Evolutionary conservation across 2,113 vertebrate species (phyloP), one percentile per base, ranked within the genome.

Genomic region (Turnix velox): DNA sequence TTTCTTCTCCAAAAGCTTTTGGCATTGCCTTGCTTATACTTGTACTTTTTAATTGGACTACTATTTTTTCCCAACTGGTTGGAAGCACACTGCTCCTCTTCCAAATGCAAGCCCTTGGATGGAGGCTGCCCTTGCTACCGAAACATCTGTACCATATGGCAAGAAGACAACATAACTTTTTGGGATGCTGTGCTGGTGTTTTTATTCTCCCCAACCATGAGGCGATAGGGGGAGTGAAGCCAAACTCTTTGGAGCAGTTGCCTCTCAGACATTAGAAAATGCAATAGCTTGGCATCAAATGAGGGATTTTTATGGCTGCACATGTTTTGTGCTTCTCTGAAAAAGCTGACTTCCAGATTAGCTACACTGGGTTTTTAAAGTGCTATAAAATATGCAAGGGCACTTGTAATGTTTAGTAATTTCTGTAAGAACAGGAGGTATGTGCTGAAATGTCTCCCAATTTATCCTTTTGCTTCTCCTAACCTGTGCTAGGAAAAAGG

Each of bases 241-340:
- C 14, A 27, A 90, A 75, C 54, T 88, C 52, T 74, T 57, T 57
- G 65, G 52, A 69, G 71, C 20, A 40, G 90, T 62, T 94, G 88
- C 76, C 62, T 94, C 86, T 93, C 80, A 96, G 86, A 67, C 69
- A 90, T 65, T 68, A 55, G 61, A 75, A 93, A 94, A 90, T 82
- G 69, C 49, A 78, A 84, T 15, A 72, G 54, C 80, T 93, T 95
- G 90, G 93, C 86, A 90, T 92, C 76, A 92, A 86, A 87, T 90
- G 83, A 93, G 61, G 54, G 73, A 78, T 88, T 96, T 96, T 95
- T 96, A 95, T 93, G 88, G 65, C 48, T 95, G 84, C 87, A 88
- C 84, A 87, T 91, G 87, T 92, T 87, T 79, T 79, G 49, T 84
- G 65, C 83, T 94, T 90, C 90, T 90, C 92, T 72, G 88, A 93